Percentiles rank a stretch among this genome's conserved stretches.
phyloP scores from a whole-genome alignment of 2,113 vertebrate species.

The Lagopus muta region DNA sequence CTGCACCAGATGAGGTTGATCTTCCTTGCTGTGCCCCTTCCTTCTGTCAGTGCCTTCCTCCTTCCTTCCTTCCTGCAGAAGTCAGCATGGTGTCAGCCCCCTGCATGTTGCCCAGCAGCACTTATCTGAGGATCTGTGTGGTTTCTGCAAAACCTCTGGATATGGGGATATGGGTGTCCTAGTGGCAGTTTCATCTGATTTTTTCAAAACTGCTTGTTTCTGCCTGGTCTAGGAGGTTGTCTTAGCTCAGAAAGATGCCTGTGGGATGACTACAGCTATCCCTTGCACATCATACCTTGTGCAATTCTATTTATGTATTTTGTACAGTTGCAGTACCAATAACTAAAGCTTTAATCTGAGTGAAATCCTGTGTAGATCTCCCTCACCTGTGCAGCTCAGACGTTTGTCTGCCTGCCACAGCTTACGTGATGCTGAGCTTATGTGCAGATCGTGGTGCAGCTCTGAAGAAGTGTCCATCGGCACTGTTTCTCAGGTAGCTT shows the following conservation, averaged over 20 bases:
- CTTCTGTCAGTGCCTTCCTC: not conserved
- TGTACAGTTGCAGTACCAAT: not conserved
- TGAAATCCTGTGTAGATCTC: not conserved
- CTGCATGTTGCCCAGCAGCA: not conserved
- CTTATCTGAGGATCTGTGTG: not conserved
- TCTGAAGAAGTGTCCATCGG: not conserved
- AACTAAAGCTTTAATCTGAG: not conserved
- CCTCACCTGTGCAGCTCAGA: fast-evolving
- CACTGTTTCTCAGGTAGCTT: not conserved
- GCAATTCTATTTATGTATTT: not conserved
- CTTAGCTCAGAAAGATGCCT: not conserved
- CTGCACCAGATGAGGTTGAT: fast-evolving
- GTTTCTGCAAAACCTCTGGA: not conserved
- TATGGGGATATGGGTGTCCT: fast-evolving
- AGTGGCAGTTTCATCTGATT: not conserved
- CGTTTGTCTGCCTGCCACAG: not conserved
- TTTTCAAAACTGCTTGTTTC: not conserved
- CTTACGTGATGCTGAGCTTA: not conserved
- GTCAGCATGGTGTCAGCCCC: no score
- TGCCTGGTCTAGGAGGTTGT: not conserved
- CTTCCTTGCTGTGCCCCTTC: not conserved
- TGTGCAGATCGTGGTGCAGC: not conserved
- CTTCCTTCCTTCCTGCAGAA: not conserved
- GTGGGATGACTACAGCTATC: not conserved
- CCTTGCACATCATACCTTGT: not conserved